Conservation (phyloP, 2,888 invertebrate genomes). For the Eumerus sabulonum region DNA sequence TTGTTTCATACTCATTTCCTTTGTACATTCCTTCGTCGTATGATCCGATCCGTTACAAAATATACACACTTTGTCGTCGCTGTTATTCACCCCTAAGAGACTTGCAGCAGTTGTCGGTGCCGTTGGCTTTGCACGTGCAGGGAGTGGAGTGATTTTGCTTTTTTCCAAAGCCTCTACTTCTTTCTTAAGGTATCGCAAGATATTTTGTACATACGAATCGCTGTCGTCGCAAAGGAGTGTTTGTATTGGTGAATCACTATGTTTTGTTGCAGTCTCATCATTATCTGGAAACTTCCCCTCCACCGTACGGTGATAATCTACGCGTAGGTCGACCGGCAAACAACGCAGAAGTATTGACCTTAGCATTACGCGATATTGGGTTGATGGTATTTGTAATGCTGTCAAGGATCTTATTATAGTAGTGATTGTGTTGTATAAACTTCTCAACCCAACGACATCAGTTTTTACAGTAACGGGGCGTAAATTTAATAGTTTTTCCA, state of each 20-base stretch:
- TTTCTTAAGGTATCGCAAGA: neutral
- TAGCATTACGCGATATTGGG: slow-evolving; percentile 1
- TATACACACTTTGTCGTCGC: neutral
- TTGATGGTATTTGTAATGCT: slow-evolving; percentile 21
- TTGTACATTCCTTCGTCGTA: slow-evolving; percentile 16
- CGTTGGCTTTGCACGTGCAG: slow-evolving; percentile 4
- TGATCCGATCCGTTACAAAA: slow-evolving; percentile 6
- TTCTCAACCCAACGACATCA: slow-evolving; percentile 10
- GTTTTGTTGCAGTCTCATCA: neutral
- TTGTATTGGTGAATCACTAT: neutral
- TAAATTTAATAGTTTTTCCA: slow-evolving; percentile 18
- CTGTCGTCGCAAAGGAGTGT: neutral
- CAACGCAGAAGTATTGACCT: slow-evolving; percentile 11
- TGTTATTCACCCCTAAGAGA: slow-evolving; percentile 1
- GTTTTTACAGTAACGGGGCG: slow-evolving; percentile 9
- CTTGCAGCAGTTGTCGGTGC: neutral
- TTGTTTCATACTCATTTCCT: neutral
- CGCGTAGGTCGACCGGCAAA: slow-evolving; percentile 1
- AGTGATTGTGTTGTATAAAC: slow-evolving; percentile 14
- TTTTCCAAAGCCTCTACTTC: neutral
- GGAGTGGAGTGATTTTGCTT: slow-evolving; percentile 1
- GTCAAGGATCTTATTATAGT: slow-evolving; percentile 10
- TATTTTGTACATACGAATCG: neutral
- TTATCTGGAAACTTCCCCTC: neutral
- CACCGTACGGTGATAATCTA: slow-evolving; percentile 8